A percentile compares a stretch with the other conserved stretches of the same genome.
phyloP scores from a whole-genome alignment of 2,888 invertebrate species.

The Meteorus cinctellus region DNA sequence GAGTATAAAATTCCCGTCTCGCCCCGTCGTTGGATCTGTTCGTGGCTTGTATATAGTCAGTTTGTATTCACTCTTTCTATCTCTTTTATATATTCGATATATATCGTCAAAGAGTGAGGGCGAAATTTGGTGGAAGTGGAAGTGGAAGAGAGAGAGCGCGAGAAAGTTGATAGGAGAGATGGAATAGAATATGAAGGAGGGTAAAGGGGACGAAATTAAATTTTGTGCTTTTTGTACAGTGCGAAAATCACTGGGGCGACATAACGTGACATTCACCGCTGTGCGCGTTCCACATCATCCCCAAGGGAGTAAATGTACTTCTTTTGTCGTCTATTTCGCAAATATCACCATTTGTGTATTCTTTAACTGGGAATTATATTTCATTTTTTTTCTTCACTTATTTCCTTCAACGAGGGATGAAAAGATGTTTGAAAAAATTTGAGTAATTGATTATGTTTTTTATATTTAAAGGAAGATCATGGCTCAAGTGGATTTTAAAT shows the following conservation, averaged over 20 bases:
- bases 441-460: too few relatives aligned
- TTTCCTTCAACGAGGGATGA: background rate
- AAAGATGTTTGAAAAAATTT: too few relatives aligned
- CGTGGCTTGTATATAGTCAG: background rate
- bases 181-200: slow-evolving; percentile 60
- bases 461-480: too few relatives aligned
- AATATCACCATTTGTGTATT: slow-evolving; percentile 1
- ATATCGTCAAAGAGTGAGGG: background rate
- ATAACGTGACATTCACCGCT: slow-evolving; percentile 37
- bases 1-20: slow-evolving; percentile 28
- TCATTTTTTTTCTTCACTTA: background rate
- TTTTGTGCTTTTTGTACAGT: slow-evolving; percentile 72
- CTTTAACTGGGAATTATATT: slow-evolving; percentile 16
- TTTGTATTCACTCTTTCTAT: background rate
- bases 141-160: slow-evolving; percentile 66
- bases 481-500: too few relatives aligned
- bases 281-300: slow-evolving; percentile 33
- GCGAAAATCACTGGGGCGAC: slow-evolving; percentile 64
- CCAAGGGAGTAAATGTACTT: slow-evolving; percentile 33
- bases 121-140: slow-evolving; percentile 34
- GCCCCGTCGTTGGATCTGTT: slow-evolving; percentile 25
- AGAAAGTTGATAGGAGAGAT: slow-evolving; percentile 33
- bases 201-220: slow-evolving; percentile 70
- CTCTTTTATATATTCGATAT: slow-evolving; percentile 9
- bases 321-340: slow-evolving; percentile 7